Percentiles rank a stretch among this genome's conserved stretches.
Conservation (phyloP, 2,888 invertebrate genomes). For the Ochlodes sylvanus region DNA sequence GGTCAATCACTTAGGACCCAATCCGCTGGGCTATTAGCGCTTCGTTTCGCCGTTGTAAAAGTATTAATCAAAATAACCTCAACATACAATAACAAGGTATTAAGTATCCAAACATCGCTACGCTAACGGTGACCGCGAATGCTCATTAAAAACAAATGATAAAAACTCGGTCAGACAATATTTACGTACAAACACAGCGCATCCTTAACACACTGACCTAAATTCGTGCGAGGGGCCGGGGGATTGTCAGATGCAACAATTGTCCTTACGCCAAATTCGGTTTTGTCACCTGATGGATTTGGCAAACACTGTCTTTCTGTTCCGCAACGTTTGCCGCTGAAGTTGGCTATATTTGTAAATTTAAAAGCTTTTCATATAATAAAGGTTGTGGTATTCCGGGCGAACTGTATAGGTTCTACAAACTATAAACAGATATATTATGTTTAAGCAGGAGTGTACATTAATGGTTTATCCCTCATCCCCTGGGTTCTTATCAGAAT, state of each 20-base stretch:
- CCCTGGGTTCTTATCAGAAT: too few species aligned
- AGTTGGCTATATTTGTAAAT: too few species aligned
- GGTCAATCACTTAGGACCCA: too few species aligned
- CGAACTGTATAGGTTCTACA: too few species aligned
- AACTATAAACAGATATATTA: too few species aligned
- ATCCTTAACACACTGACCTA: conserved; percentile 70
- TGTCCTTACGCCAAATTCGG: conserved; percentile 46
- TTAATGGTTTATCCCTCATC: too few species aligned
- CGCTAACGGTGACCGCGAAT: conserved; percentile 36
- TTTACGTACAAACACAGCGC: conserved; percentile 51
- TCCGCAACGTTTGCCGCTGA: too few species aligned
- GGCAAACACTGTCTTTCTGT: not conserved
- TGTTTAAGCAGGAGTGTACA: too few species aligned
- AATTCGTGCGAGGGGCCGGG: conserved; percentile 46
- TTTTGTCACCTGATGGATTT: conserved; percentile 19
- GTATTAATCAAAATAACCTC: conserved; percentile 4
- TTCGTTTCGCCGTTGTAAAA: not conserved
- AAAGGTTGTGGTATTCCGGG: too few species aligned
- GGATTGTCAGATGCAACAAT: conserved; percentile 39
- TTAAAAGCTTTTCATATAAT: too few species aligned
- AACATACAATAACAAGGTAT: not conserved
- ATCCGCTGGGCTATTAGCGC: too few species aligned
- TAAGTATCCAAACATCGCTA: conserved; percentile 3
- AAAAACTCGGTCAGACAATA: conserved; percentile 51
- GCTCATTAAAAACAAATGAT: conserved; percentile 44